Evolutionary conservation across 2,888 invertebrate species (phyloP).

Genomic region (Laothoe populi): DNA sequence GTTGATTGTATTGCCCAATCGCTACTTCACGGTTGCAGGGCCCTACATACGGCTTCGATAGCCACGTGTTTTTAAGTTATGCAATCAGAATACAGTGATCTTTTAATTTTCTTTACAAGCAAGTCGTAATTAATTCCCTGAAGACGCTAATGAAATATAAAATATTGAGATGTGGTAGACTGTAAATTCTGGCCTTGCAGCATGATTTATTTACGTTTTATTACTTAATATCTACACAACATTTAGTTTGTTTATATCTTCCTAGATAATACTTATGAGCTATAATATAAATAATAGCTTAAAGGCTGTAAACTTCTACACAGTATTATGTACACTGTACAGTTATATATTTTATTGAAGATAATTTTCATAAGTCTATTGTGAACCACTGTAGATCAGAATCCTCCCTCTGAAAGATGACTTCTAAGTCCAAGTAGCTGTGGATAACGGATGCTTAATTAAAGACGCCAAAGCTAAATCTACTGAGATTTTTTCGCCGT

Average conservation of each 20-base stretch:
- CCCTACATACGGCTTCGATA: not conserved
- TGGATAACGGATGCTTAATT: not conserved
- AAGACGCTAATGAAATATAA: not conserved
- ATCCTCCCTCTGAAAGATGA: no score
- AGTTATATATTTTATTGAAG: no score
- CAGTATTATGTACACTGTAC: no score
- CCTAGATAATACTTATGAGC: no score
- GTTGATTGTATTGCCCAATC: conserved; percentile 1
- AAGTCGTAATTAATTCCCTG: not conserved
- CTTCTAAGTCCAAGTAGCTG: not conserved
- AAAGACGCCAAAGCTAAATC: not conserved
- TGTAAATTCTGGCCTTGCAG: not conserved
- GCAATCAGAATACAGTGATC: conserved; percentile 1
- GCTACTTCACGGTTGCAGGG: conserved; percentile 7
- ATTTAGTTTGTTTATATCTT: no score
- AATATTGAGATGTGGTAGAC: not conserved
- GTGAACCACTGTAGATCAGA: no score
- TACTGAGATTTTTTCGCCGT: conserved; percentile 25
- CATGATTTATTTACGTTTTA: not conserved
- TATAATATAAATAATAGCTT: no score
- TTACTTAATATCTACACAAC: not conserved
- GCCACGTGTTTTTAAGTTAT: conserved; percentile 23
- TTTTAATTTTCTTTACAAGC: not conserved
- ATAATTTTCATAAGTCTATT: no score
- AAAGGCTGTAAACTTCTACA: no score